Conservation (phyloP, 2,113 vertebrate species). For the Melozone crissalis region DNA sequence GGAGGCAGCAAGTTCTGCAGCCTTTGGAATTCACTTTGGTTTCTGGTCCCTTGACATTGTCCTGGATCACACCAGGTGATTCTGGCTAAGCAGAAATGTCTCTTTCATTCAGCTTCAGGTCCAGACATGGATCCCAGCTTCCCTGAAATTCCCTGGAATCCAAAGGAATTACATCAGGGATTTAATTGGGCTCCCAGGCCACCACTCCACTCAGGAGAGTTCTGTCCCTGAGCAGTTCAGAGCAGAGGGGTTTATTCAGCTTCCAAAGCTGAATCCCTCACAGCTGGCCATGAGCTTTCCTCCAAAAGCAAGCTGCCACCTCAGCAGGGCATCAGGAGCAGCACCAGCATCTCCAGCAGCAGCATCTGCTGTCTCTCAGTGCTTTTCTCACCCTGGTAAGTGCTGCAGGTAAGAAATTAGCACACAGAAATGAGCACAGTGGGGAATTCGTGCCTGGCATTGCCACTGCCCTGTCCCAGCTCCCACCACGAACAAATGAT, state of each 20-base stretch:
- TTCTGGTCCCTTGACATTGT: neutral
- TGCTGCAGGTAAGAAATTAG: neutral
- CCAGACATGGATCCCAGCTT: neutral
- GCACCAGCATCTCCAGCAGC: constrained; percentile 13
- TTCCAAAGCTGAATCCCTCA: neutral
- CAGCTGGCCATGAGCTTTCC: neutral
- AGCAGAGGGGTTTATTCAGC: neutral
- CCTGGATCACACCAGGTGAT: neutral
- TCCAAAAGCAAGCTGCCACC: neutral
- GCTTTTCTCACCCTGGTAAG: neutral
- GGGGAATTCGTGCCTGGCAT: neutral
- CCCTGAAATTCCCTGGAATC: neutral
- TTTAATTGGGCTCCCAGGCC: neutral
- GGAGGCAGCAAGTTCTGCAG: neutral
- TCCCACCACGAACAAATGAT: neutral
- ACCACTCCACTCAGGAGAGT: neutral
- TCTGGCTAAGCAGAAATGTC: neutral
- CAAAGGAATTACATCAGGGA: neutral
- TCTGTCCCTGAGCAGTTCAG: neutral
- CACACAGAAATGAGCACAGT: neutral
- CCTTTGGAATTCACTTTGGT: neutral
- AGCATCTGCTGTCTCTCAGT: constrained; percentile 18
- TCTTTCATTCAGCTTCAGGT: neutral
- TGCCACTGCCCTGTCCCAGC: neutral
- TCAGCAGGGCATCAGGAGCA: neutral